Evolutionary conservation across 2,888 invertebrate genomes (phyloP), one percentile per base, ranked within the genome.

Genomic region (Nemapogon koenigi): DNA sequence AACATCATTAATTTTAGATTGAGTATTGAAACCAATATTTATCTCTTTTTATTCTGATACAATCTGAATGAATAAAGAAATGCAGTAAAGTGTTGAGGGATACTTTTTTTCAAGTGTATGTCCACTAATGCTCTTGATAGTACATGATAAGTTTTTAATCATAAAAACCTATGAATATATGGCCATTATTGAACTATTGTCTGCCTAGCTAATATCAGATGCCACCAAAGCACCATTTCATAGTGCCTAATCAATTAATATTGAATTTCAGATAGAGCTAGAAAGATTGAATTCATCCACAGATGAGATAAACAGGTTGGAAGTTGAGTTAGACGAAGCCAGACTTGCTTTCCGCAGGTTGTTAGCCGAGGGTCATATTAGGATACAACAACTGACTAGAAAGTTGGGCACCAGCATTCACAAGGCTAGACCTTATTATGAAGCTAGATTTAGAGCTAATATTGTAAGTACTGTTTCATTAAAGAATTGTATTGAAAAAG

Each of bases 201-300:
- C n/a, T n/a, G n/a, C n/a, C n/a, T n/a, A n/a, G n/a, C n/a, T n/a
- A n/a, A n/a, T n/a, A n/a, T n/a, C n/a, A n/a, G n/a, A n/a, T n/a
- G n/a, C n/a, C n/a, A n/a, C n/a, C n/a, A n/a, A n/a, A n/a, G n/a
- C n/a, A n/a, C n/a, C n/a, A n/a, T n/a, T n/a, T n/a, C n/a, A 33
- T 27, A 35, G 41, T 40, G 39, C 40, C 39, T 6, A 17, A 36
- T 18, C 11, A 22, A 25, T 16, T 25, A 16, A 18, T n/a, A n/a
- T n/a, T n/a, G n/a, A n/a, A 14, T 11, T 61, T 31, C 63, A 89
- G 88, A 84, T 91, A 55, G 94, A 95, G 72, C 76, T 95, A 59
- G 95, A 95, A 62, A 86, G 90, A 55, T 80, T 95, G 43, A 95
- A 95, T 65, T 89, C 89, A 52, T 90, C 94, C 16, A 94, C 95